Base-by-base conservation (phyloP, 2,113 vertebrate species). In the Xiphophorus maculatus region DNA sequence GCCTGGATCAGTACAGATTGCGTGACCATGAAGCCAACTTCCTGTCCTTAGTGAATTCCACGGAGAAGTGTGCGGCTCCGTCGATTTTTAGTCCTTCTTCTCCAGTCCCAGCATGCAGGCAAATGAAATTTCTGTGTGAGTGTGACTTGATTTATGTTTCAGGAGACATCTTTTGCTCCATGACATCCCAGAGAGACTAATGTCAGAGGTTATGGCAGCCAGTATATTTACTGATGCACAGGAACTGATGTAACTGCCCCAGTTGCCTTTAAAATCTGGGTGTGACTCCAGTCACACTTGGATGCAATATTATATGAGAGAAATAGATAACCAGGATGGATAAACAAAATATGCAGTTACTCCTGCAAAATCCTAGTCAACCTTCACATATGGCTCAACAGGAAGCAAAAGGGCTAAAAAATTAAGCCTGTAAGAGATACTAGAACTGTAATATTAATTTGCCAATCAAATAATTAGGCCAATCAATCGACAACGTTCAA, bases 1-100 rank as follows among this genome's bases (percentile, higher is more conserved):
- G 69, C 82, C 83, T 85, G 65, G 84, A 89, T 78, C 73, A 87
- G 83, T 63, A 84, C 84, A 84, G 86, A 63, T 68, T 87, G 93
- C 88, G 89, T 95, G 93, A 93, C 92, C 81, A 77, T 84, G 85
- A 88, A 93, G 87, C 86, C 85, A 89, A 86, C 84, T 90, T 93
- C 90, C 89, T 85, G 89, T 93, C 92, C 89, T 93, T 84, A 80
- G 84, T 87, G 89, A 92, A 93, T 94, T 93, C 91, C 92, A 90
- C 69, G 69, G 86, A 91, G 89, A 84, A 93, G 91, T 82, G 81
- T 88, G 89, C 76, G 86, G 87, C 90, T 92, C 88, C 80, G 92
- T 89, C 89, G 92, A 93, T 93, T 93, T 90, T 86, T 76, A 73
- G 84, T 60, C 75, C 84, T 87, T 84, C 87, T 91, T 91, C 85